Conservation (phyloP, 2,888 invertebrate species). For the Cerceris ruficornis region DNA sequence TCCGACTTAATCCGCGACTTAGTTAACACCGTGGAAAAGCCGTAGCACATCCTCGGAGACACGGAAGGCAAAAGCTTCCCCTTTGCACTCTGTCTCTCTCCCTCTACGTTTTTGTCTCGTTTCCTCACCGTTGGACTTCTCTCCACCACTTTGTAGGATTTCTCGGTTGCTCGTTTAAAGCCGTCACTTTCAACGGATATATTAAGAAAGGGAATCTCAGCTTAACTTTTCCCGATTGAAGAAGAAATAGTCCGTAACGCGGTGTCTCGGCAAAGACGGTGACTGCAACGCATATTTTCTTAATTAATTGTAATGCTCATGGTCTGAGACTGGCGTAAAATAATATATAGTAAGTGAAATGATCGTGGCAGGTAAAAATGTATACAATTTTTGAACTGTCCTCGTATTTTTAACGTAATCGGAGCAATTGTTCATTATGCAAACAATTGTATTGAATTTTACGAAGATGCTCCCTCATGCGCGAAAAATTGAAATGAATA, state of each 20-base stretch:
- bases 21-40: slow-evolving; percentile 55
- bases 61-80: slow-evolving; percentile 18
- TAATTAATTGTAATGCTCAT: too few species aligned
- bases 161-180: slow-evolving; percentile 5
- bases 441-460: too few species aligned
- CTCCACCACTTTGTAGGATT: slow-evolving; percentile 7
- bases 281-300: too few species aligned
- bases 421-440: too few species aligned
- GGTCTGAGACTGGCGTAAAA: too few species aligned
- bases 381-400: too few species aligned
- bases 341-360: too few species aligned
- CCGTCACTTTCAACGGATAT: neutral
- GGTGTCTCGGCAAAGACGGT: too few species aligned
- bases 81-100: neutral
- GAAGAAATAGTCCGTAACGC: neutral
- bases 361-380: too few species aligned
- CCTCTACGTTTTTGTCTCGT: neutral
- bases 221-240: neutral
- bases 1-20: slow-evolving; percentile 64
- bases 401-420: too few species aligned
- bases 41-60: slow-evolving; percentile 34
- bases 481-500: too few species aligned
- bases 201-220: neutral
- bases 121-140: slow-evolving; percentile 2
- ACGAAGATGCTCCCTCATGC: too few species aligned